A percentile compares a stretch with the other conserved stretches of the same genome.
phyloP scores from a whole-genome alignment of 2,113 vertebrate genomes.

The Halcyon malimbica region DNA sequence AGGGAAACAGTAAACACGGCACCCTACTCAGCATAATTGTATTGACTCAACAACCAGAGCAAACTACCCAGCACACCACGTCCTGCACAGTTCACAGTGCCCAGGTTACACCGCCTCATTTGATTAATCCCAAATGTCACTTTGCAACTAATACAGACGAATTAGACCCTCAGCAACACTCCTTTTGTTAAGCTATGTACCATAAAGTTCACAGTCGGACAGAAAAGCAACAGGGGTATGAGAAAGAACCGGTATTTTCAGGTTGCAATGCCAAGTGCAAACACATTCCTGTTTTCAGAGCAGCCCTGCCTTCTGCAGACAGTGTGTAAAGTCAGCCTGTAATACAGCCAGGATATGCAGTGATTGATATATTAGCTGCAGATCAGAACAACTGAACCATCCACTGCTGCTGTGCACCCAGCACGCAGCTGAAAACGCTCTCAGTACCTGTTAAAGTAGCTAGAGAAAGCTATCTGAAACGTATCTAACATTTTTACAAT shows the following conservation, averaged over 20 bases:
- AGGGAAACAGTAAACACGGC: not conserved
- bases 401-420: not conserved
- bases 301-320: not conserved
- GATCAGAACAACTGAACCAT: not conserved
- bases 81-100: not conserved
- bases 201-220: not conserved
- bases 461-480: not conserved
- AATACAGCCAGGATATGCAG: not conserved
- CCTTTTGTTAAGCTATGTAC: not conserved
- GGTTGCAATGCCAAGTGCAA: constrained; percentile 43
- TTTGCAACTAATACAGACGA: not conserved
- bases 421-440: not conserved
- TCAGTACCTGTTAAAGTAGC: not conserved
- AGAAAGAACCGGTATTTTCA: constrained; percentile 60
- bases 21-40: not conserved
- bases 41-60: not conserved
- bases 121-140: not conserved
- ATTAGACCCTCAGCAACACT: not conserved
- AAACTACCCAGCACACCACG: not conserved
- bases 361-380: not conserved
- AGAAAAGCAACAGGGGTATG: not conserved
- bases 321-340: not conserved
- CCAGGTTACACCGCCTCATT: not conserved
- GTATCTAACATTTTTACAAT: not conserved
- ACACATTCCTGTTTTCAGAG: constrained; percentile 3